phyloP scores from a whole-genome alignment of 30 jellyfish, hydroid and myxozoan genomes.

The Catostylus mosaicus region DNA sequence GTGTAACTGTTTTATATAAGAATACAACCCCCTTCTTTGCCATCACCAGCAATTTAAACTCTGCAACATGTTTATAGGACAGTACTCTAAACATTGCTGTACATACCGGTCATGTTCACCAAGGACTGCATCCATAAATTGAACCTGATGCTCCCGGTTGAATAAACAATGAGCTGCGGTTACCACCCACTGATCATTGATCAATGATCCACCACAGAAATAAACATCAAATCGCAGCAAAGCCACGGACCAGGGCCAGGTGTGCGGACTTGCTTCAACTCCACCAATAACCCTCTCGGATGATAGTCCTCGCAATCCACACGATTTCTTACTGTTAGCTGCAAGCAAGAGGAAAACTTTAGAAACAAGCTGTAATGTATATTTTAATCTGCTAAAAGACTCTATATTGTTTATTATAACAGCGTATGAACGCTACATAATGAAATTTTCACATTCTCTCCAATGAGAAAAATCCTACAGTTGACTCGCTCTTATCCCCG shows the following conservation, averaged over 20 bases:
- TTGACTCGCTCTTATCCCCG: too few species aligned
- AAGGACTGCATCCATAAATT: conserved; percentile 48
- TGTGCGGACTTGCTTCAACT: conserved; percentile 37
- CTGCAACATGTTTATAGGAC: too few species aligned
- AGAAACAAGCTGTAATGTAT: neutral
- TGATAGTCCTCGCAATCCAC: conserved; percentile 48
- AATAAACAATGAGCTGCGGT: conserved; percentile 71
- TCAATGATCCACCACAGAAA: conserved; percentile 74
- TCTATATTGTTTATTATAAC: neutral
- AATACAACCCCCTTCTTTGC: too few species aligned
- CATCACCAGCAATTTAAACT: too few species aligned
- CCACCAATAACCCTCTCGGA: conserved; percentile 58
- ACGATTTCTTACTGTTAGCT: neutral
- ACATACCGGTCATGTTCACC: conserved; percentile 74
- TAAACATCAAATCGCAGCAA: conserved; percentile 27
- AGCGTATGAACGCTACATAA: neutral
- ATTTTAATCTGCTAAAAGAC: neutral
- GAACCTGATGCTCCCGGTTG: conserved; percentile 16
- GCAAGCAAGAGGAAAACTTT: neutral
- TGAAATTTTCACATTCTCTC: too few species aligned
- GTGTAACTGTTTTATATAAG: too few species aligned
- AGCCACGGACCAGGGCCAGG: conserved; percentile 73
- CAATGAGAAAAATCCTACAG: too few species aligned
- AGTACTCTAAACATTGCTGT: too few species aligned
- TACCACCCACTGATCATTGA: conserved; percentile 55